Percentiles rank a stretch among this genome's conserved stretches.
phyloP scores from a whole-genome alignment of 2,888 invertebrate species.

The Phalera bucephala region DNA sequence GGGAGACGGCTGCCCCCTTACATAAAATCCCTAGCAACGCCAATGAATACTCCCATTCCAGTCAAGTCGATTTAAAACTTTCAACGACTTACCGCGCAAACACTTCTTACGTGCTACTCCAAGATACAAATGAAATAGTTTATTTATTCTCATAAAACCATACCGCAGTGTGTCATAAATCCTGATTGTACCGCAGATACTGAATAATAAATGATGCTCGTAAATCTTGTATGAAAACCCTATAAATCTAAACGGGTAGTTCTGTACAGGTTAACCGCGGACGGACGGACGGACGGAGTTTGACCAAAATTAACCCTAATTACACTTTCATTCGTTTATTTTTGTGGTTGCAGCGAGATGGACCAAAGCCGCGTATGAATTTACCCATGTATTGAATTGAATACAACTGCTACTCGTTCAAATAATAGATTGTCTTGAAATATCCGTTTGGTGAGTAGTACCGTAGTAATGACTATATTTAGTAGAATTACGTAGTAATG shows the following conservation, averaged over 20 bases:
- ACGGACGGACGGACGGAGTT: slow-evolving; percentile 21
- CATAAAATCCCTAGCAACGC: no score
- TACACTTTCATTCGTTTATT: slow-evolving; percentile 31
- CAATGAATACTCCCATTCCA: no score
- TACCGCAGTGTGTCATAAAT: slow-evolving; percentile 74
- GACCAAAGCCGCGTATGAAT: no score
- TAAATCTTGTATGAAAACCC: slow-evolving; percentile 79
- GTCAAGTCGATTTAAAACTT: no score
- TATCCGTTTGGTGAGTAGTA: no score
- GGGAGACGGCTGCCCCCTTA: no score
- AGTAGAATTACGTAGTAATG: no score
- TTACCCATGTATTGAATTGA: not conserved
- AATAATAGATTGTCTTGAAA: no score
- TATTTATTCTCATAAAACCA: slow-evolving; percentile 60
- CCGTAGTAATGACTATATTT: no score
- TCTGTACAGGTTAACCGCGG: slow-evolving; percentile 55
- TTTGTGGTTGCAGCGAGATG: slow-evolving; percentile 6
- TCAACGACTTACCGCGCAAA: no score
- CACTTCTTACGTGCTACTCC: slow-evolving; percentile 18
- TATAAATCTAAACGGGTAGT: slow-evolving; percentile 72
- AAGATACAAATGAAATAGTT: slow-evolving; percentile 52
- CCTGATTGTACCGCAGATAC: slow-evolving; percentile 69
- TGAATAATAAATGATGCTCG: slow-evolving; percentile 77
- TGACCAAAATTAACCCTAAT: slow-evolving; percentile 30
- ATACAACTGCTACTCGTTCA: no score